These are phyloP conservation scores for Pelodiscus sinensis DNA, from an alignment of 2,113 vertebrate genomes.

Conservation along the genomic window DNA sequence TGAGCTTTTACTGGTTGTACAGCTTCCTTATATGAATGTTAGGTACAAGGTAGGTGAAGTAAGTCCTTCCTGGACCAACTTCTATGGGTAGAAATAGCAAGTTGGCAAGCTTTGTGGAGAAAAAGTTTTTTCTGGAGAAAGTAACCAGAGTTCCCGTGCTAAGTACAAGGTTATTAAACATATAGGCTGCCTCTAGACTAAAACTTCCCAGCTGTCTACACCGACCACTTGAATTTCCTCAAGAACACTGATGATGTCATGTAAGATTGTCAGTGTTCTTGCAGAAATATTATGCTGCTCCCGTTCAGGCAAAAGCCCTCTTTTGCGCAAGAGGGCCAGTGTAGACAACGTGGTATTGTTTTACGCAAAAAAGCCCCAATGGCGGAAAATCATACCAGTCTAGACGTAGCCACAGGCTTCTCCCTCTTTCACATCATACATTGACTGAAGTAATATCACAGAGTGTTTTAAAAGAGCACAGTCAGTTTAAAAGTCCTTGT, in stretches of 20 bases:
- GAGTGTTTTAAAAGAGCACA: neutral
- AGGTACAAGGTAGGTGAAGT: neutral
- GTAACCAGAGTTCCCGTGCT: neutral
- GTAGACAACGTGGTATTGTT: too few relatives aligned
- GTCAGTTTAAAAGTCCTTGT: neutral
- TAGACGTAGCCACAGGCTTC: neutral
- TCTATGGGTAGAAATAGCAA: neutral
- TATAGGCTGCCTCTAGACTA: neutral
- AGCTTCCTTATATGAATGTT: neutral
- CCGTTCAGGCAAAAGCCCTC: too few relatives aligned
- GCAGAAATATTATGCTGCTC: too few relatives aligned
- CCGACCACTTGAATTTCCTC: too few relatives aligned
- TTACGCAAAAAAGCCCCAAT: too few relatives aligned
- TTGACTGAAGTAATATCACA: too few relatives aligned
- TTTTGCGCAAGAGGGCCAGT: too few relatives aligned
- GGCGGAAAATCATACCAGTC: too few relatives aligned
- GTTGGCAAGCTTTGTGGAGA: neutral
- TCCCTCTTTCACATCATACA: neutral
- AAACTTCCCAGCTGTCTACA: too few relatives aligned
- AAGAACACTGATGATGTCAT: too few relatives aligned
- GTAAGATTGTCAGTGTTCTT: too few relatives aligned
- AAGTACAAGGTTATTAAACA: neutral
- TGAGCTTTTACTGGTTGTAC: neutral
- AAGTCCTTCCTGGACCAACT: neutral
- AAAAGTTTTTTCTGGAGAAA: neutral